Percentiles rank a stretch among this genome's conserved stretches.
Conservation (phyloP, 2,113 vertebrate genomes). For the Talpa occidentalis region DNA sequence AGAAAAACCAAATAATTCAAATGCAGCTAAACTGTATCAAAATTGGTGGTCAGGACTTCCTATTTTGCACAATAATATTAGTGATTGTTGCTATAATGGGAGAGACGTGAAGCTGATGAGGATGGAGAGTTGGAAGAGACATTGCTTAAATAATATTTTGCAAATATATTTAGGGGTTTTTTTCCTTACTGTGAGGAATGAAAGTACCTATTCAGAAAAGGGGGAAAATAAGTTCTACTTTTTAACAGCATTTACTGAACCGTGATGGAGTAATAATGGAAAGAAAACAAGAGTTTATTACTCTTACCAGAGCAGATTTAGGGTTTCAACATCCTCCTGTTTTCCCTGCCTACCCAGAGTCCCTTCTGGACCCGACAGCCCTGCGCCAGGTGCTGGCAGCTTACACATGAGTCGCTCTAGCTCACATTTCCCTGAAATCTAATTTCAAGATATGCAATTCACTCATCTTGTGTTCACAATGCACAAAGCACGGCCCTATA, state of each 20-base stretch:
- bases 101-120: background rate
- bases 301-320: background rate
- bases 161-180: background rate
- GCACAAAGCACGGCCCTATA: background rate
- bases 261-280: background rate
- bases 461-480: background rate
- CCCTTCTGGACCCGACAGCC: too few relatives aligned
- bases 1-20: background rate
- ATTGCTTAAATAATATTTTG: background rate
- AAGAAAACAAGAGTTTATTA: background rate
- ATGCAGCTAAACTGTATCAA: background rate
- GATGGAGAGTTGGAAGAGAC: background rate
- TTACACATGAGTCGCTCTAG: background rate
- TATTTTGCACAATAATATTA: background rate
- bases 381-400: fast-evolving
- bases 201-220: background rate
- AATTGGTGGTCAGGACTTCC: background rate
- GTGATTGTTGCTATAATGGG: background rate
- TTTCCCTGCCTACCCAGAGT: background rate
- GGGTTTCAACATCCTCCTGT: background rate
- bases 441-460: background rate
- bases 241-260: background rate
- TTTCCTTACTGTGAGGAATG: background rate
- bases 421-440: background rate
- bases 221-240: background rate